These are phyloP conservation scores for Heliconius eleuchia DNA, from an alignment of 1,140 invertebrate genomes.

Conservation along the genomic window DNA sequence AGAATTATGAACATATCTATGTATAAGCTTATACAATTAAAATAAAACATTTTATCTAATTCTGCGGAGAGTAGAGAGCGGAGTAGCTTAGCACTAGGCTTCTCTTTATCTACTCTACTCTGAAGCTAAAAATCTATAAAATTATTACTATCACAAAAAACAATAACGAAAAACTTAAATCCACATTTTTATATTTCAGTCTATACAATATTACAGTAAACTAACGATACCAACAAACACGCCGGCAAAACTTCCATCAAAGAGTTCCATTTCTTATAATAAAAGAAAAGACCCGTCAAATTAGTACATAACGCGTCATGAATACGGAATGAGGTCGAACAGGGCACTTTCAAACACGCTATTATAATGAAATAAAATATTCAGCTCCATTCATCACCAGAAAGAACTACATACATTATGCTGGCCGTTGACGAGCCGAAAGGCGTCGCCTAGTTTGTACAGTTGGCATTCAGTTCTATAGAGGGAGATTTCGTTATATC, in stretches of 20 bases:
- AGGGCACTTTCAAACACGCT: constrained; percentile 72
- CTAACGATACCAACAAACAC: constrained; percentile 30
- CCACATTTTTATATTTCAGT: background rate
- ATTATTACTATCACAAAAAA: too few species aligned
- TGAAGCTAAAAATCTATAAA: too few species aligned
- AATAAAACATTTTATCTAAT: background rate
- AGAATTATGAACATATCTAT: background rate
- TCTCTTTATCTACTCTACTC: too few species aligned
- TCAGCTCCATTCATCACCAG: constrained; percentile 73
- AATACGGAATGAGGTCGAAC: constrained; percentile 78
- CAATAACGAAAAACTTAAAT: too few species aligned
- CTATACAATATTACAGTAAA: constrained; percentile 24
- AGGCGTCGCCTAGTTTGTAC: constrained; percentile 70
- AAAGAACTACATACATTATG: constrained; percentile 60
- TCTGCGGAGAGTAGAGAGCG: too few species aligned
- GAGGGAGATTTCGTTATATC: constrained; percentile 42
- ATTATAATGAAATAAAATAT: constrained; percentile 78
- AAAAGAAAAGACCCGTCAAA: constrained; percentile 54
- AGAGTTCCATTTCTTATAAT: constrained; percentile 45
- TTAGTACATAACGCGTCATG: constrained; percentile 72
- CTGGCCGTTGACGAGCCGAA: constrained; percentile 61
- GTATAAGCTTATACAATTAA: background rate
- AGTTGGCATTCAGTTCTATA: constrained; percentile 57
- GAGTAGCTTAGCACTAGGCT: too few species aligned
- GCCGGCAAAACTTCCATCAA: constrained; percentile 41